Evolutionary conservation across 2,113 vertebrate genomes (phyloP).

Genomic region (Datnioides undecimradiatus): DNA sequence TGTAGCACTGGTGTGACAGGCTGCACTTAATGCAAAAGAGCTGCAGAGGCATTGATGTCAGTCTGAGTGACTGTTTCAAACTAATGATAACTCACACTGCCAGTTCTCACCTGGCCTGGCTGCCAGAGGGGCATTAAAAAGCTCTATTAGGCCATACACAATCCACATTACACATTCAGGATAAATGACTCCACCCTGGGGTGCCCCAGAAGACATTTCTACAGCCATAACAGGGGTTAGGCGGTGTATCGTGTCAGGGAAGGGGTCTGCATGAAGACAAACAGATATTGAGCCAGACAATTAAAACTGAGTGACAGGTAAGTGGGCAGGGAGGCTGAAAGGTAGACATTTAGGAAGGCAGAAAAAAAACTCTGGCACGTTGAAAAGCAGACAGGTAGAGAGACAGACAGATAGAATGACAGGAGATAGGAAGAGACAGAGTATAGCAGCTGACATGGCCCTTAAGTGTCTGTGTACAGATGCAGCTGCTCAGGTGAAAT

Average conservation of each 20-base stretch:
- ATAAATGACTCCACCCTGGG: neutral
- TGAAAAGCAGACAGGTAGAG: conserved; percentile 28
- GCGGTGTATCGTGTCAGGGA: conserved; percentile 34
- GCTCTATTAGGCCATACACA: conserved; percentile 49
- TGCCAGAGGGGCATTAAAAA: conserved; percentile 43
- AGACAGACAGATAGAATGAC: conserved; percentile 38
- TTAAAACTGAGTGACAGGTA: conserved; percentile 65
- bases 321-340: conserved; percentile 27
- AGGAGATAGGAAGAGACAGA: conserved; percentile 37
- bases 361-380: conserved; percentile 21
- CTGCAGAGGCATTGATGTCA: conserved; percentile 28
- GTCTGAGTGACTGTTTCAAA: conserved; percentile 49
- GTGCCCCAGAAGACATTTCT: conserved; percentile 9
- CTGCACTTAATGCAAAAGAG: conserved; percentile 38
- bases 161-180: conserved; percentile 35
- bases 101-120: conserved; percentile 45
- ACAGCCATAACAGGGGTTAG: conserved; percentile 10
- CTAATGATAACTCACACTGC: conserved; percentile 50
- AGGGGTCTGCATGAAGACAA: conserved; percentile 22
- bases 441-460: conserved; percentile 35
- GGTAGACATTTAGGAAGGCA: conserved; percentile 6
- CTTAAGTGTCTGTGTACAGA: conserved; percentile 43
- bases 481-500: conserved; percentile 63
- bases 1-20: conserved; percentile 48
- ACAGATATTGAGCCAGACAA: conserved; percentile 44